Evolutionary conservation across 2,113 vertebrate genomes (phyloP).

Genomic region (Craseonycteris thonglongyai): DNA sequence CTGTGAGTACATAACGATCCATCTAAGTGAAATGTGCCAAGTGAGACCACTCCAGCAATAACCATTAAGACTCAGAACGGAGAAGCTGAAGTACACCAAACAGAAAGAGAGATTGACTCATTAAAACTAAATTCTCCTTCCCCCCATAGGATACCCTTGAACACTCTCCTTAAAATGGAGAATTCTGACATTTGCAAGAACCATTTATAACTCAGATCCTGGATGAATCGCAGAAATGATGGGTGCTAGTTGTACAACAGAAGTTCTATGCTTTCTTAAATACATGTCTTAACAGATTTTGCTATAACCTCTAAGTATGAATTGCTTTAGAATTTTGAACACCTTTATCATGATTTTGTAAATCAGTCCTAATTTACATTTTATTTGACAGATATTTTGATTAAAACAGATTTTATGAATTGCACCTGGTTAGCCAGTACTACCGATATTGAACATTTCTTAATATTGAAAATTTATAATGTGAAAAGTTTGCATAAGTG

Average conservation of each 20-base stretch:
- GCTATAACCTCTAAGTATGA: not conserved
- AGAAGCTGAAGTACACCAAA: slow-evolving; percentile 36
- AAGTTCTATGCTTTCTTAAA: not conserved
- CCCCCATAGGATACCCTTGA: slow-evolving; percentile 11
- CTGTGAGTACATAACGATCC: slow-evolving; percentile 61
- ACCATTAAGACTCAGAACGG: slow-evolving; percentile 50
- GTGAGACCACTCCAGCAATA: slow-evolving; percentile 53
- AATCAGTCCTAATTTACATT: slow-evolving; percentile 62
- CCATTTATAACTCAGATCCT: slow-evolving; percentile 51
- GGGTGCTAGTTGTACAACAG: not conserved
- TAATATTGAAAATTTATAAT: slow-evolving; percentile 38
- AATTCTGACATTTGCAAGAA: slow-evolving; percentile 57
- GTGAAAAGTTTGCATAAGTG: not conserved
- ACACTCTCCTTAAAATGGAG: slow-evolving; percentile 38
- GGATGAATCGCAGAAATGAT: slow-evolving; percentile 23
- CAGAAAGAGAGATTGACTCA: slow-evolving; percentile 51
- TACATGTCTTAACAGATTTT: not conserved
- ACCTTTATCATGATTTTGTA: not conserved
- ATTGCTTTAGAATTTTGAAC: slow-evolving; percentile 53
- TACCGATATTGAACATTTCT: slow-evolving; percentile 49
- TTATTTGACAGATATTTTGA: slow-evolving; percentile 51
- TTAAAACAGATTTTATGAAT: slow-evolving; percentile 44
- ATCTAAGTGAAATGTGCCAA: slow-evolving; percentile 60
- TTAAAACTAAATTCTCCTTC: slow-evolving; percentile 65
- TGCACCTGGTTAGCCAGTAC: slow-evolving; percentile 39